Conservation (phyloP, 2,113 vertebrate species). For the Chionomys nivalis region DNA sequence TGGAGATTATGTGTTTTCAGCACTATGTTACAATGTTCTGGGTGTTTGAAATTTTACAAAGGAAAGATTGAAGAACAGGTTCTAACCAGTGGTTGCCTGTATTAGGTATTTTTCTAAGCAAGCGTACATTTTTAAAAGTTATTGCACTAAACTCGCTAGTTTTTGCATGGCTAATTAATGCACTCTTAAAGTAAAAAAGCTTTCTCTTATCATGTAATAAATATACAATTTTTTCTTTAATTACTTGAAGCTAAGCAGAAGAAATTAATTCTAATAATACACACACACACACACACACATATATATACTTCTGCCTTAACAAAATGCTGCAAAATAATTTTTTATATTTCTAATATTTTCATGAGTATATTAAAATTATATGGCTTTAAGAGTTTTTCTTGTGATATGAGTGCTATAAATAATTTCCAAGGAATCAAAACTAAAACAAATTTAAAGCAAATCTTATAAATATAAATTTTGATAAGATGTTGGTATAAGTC, state of each 20-base stretch:
- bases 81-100: background rate
- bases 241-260: background rate
- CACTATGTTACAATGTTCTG: background rate
- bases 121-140: conserved; percentile 15
- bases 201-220: background rate
- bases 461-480: conserved; percentile 25
- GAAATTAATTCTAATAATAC: background rate
- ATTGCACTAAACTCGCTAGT: background rate
- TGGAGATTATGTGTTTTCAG: background rate
- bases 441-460: background rate
- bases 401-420: background rate
- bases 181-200: background rate
- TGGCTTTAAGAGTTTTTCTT: background rate
- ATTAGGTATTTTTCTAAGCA: conserved; percentile 8
- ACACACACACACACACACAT: too few relatives aligned
- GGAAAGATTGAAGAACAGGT: background rate
- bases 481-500: background rate
- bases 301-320: background rate
- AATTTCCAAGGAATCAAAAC: conserved; percentile 12
- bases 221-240: background rate
- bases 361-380: background rate
- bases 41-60: conserved; percentile 11
- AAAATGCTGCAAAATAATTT: conserved; percentile 46
- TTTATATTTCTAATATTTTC: conserved; percentile 29
- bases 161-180: background rate